Evolutionary conservation across 2,113 vertebrate genomes (phyloP), one percentile per base, ranked within the genome.

Genomic region (Sclerurus mexicanus): DNA sequence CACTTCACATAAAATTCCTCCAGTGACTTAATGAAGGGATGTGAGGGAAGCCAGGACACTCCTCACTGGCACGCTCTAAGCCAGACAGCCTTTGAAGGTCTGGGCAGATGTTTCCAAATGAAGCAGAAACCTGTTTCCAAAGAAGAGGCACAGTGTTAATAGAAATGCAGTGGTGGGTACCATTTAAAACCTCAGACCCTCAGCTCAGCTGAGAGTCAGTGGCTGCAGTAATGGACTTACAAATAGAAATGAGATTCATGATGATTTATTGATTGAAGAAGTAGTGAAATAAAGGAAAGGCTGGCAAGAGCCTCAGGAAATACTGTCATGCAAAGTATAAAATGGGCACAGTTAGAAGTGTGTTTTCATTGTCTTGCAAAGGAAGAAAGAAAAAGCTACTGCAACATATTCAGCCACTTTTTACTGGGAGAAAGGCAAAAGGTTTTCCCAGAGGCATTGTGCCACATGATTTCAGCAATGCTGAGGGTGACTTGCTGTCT

Each of bases 251-350:
- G 63, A 75, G 79, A 78, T 77, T 77, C 5, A 3, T 69, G 86
- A 93, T 82, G 89, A 91, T 95, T 94, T 96, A 95, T 86, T 89
- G 62, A 82, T 80, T 88, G 86, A 85, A 92, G 85, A 59, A 80
- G 42, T 37, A 79, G 69, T 58, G 79, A 96, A 90, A 81, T 72
- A 93, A 96, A 94, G 71, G 71, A 64, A 91, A 91, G 62, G 66
- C 87, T 96, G 76, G 69, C 76, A 77, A 82, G 40, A 87, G 75
- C 64, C 62, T 71, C 64, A 69, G 93, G 94, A 95, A 96, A 87
- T 39, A 42, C 79, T 85, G 63, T 56, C 64, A 62, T 59, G 30
- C 37, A 52, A 94, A 58, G 47, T 55, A 73, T 40, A 73, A 92
- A 94, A 92, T 20, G n/a, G 77, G 79, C 22, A 18, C 59, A 89